Evolutionary conservation across 2,113 vertebrate genomes (phyloP).

Genomic region (Vombatus ursinus): DNA sequence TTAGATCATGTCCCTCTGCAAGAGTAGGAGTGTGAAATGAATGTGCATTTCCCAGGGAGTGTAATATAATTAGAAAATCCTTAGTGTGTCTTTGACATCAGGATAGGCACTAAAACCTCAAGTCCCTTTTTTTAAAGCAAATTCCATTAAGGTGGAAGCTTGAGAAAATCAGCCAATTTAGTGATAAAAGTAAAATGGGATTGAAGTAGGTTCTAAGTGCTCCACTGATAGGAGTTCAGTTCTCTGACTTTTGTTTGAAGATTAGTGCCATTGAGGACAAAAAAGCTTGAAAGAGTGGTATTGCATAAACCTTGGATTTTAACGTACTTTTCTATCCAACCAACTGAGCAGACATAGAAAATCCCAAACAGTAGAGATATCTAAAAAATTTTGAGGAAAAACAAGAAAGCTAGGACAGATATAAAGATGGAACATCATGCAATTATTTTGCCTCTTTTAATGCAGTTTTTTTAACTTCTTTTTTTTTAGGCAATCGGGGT

Average conservation of each 20-base stretch:
- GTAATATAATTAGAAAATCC: conserved; percentile 63
- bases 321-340: conserved; percentile 20
- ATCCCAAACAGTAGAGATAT: not conserved
- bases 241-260: conserved; percentile 50
- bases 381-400: not conserved
- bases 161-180: conserved; percentile 64
- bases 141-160: conserved; percentile 60
- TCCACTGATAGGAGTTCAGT: not conserved
- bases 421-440: not conserved
- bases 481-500: no score
- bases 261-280: conserved; percentile 33
- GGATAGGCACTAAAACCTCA: conserved; percentile 66
- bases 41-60: conserved; percentile 40
- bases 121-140: conserved; percentile 58
- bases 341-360: not conserved
- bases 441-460: not conserved
- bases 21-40: conserved; percentile 30
- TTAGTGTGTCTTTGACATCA: conserved; percentile 46
- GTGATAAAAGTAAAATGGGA: conserved; percentile 57
- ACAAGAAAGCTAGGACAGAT: not conserved
- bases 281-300: conserved; percentile 50
- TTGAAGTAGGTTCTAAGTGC: conserved; percentile 33
- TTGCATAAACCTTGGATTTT: not conserved
- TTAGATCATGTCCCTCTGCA: conserved; percentile 25
- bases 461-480: no score